Evolutionary conservation across 2,888 invertebrate species (phyloP).

Genomic region (Diarsia dahlii): DNA sequence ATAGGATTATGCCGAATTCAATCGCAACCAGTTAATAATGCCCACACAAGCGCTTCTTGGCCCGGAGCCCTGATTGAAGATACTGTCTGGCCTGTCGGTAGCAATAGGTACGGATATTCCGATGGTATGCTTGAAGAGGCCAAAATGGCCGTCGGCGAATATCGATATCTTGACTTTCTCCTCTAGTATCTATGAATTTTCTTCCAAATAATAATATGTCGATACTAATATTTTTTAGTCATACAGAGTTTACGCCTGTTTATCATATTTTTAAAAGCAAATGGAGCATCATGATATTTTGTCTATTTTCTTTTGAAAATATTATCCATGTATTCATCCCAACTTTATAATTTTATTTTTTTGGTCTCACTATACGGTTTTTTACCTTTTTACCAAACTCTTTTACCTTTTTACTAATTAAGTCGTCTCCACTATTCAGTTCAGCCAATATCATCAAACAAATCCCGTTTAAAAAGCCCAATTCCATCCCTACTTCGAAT

Average conservation of each 20-base stretch:
- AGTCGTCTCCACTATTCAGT: slow-evolving; percentile 25
- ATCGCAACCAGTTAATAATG: slow-evolving; percentile 23
- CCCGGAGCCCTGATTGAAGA: slow-evolving; percentile 17
- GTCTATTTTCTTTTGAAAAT: no score
- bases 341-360: neutral
- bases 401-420: neutral
- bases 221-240: neutral
- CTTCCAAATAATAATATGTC: neutral
- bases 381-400: neutral
- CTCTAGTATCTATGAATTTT: neutral
- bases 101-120: slow-evolving; percentile 4
- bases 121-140: slow-evolving; percentile 1
- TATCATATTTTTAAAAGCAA: neutral
- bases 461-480: slow-evolving; percentile 60
- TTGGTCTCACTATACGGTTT: no score
- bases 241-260: no score
- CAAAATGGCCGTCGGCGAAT: neutral
- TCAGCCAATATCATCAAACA: slow-evolving; percentile 61
- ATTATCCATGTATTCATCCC: no score
- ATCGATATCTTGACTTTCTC: slow-evolving; percentile 52
- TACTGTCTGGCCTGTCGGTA: no score
- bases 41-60: slow-evolving; percentile 16
- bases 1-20: slow-evolving; percentile 25
- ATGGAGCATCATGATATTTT: no score
- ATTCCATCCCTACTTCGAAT: slow-evolving; percentile 66